Percentiles rank a stretch among this genome's conserved stretches.
These are phyloP conservation scores for Calycopis cecrops DNA, from an alignment of 1,140 invertebrate species.

Conservation along the genomic window DNA sequence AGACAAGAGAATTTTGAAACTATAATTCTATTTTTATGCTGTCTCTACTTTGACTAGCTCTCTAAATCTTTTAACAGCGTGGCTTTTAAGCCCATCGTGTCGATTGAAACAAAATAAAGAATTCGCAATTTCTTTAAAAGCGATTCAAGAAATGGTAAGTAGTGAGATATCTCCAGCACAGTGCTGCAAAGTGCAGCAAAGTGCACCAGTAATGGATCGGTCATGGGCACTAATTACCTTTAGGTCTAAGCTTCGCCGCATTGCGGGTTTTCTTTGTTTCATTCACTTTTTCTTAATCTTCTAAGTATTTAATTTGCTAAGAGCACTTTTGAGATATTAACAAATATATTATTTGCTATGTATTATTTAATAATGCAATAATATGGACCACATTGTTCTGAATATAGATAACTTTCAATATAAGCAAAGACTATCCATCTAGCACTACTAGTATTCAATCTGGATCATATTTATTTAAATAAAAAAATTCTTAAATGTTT, in stretches of 20 bases:
- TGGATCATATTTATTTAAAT: no score
- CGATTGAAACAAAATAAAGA: constrained; percentile 7
- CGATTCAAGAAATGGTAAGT: neutral
- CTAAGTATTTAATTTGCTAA: constrained; percentile 10
- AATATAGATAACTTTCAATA: no score
- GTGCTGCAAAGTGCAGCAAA: constrained; percentile 1
- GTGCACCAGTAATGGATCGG: constrained; percentile 17
- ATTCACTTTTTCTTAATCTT: constrained; percentile 9
- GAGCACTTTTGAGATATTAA: neutral
- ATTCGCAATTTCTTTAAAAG: neutral
- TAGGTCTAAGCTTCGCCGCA: constrained; percentile 14
- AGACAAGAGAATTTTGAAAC: no score
- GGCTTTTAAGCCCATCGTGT: neutral
- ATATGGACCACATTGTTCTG: no score
- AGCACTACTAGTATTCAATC: no score
- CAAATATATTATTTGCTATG: no score
- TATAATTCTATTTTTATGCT: no score
- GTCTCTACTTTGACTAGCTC: no score
- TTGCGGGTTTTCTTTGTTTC: constrained; percentile 12
- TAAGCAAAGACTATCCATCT: no score
- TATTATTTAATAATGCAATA: no score
- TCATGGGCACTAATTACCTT: constrained; percentile 16
- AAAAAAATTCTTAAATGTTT: no score
- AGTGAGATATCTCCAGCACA: neutral
- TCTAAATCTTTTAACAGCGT: no score